A percentile compares a stretch with the other conserved stretches of the same genome.
These are phyloP conservation scores for Andrena minutula DNA, from an alignment of 2,888 invertebrate genomes.

Conservation along the genomic window DNA sequence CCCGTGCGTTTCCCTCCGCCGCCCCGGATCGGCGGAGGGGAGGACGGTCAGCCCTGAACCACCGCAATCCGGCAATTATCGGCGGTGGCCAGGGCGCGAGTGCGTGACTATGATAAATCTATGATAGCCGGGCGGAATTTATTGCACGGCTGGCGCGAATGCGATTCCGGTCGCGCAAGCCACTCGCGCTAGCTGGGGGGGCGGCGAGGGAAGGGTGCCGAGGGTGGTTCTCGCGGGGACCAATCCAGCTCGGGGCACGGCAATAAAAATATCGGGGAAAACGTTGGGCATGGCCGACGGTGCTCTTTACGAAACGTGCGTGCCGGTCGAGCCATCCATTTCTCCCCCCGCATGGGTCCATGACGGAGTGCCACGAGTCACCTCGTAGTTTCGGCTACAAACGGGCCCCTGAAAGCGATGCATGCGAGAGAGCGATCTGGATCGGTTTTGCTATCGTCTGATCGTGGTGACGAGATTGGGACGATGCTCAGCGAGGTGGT, in stretches of 20 bases:
- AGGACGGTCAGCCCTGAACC: constrained; percentile 51
- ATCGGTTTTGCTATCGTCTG: background rate
- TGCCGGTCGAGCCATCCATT: constrained; percentile 46
- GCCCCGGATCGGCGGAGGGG: constrained; percentile 7
- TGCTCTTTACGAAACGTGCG: constrained; percentile 51
- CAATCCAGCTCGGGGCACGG: constrained; percentile 72
- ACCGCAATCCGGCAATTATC: constrained; percentile 79
- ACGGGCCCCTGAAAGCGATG: background rate
- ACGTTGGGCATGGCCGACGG: constrained; percentile 64
- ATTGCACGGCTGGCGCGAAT: constrained; percentile 79
- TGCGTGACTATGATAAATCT: constrained; percentile 83
- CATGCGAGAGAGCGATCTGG: background rate
- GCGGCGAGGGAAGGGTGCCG: constrained; percentile 30
- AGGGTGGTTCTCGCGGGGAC: constrained; percentile 64
- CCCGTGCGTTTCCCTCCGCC: constrained; percentile 27
- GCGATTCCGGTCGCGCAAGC: constrained; percentile 69
- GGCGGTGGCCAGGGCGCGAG: constrained; percentile 68
- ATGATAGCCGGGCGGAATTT: constrained; percentile 75
- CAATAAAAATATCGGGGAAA: constrained; percentile 77
- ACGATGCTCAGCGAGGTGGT: too few species aligned
- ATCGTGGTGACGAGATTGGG: background rate
- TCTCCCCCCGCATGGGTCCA: constrained; percentile 34
- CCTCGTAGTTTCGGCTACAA: background rate
- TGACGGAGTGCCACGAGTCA: constrained; percentile 44
- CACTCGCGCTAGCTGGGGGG: constrained; percentile 49